These are phyloP conservation scores for Megaceryle alcyon DNA, from an alignment of 2,797 vertebrate genomes.

Conservation along the genomic window DNA sequence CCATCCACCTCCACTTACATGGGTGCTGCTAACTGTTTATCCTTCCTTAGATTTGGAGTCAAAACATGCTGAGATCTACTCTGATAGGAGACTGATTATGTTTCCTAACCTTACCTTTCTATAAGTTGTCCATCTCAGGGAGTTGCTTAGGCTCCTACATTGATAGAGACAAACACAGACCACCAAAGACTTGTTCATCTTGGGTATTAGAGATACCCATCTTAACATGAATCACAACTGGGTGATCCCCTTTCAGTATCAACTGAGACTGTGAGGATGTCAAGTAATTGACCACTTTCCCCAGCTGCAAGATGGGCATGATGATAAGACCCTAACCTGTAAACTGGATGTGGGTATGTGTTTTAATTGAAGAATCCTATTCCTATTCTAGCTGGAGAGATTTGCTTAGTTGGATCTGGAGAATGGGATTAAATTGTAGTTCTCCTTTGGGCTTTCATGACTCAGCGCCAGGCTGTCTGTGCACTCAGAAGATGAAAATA, in stretches of 20 bases:
- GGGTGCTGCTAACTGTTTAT: background rate
- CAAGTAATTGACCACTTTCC: background rate
- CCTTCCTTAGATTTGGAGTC: slow-evolving; percentile 17
- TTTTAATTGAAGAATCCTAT: rapidly evolving
- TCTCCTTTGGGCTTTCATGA: slow-evolving; percentile 8
- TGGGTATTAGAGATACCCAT: background rate
- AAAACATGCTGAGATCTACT: background rate
- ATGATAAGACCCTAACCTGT: background rate
- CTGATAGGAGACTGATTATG: background rate
- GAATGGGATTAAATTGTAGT: background rate
- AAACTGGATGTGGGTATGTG: background rate
- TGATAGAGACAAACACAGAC: background rate
- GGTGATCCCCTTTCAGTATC: background rate
- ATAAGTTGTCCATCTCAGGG: background rate
- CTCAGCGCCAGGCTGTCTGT: background rate
- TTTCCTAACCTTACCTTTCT: background rate
- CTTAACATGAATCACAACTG: background rate
- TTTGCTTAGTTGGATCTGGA: background rate
- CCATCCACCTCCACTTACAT: background rate
- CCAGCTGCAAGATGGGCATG: background rate
- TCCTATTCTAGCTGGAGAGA: background rate
- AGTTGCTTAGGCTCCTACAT: background rate
- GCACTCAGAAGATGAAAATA: background rate
- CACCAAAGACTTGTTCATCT: background rate
- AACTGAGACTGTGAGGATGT: background rate